Evolutionary conservation across 2,888 invertebrate species (phyloP).

Genomic region (Campaea margaritaria): DNA sequence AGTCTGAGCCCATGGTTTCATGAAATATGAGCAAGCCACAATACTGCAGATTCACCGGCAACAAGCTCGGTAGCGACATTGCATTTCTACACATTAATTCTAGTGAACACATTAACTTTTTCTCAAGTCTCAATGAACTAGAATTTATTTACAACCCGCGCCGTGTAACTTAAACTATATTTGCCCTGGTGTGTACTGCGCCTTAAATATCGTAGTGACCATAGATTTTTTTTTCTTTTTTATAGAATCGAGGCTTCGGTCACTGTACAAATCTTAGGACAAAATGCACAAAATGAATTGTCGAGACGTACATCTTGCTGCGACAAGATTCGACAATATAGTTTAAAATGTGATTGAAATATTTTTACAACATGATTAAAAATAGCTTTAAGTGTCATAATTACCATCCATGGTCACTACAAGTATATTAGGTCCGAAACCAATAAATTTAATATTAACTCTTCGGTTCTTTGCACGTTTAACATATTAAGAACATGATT

Average conservation of each 20-base stretch:
- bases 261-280: background rate
- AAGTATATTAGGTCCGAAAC: background rate
- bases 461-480: constrained; percentile 6
- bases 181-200: constrained; percentile 11
- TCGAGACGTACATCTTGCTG: too few species aligned
- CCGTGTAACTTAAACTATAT: background rate
- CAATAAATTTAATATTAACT: constrained; percentile 9
- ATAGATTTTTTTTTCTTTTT: constrained; percentile 7
- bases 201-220: constrained; percentile 12
- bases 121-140: too few species aligned
- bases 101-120: too few species aligned
- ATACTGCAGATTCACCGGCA: background rate
- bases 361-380: background rate
- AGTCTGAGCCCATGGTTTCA: too few species aligned
- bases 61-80: too few species aligned
- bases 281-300: background rate
- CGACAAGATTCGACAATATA: too few species aligned
- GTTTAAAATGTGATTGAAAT: background rate
- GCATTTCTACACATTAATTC: too few species aligned
- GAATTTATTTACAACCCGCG: too few species aligned
- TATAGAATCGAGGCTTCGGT: background rate
- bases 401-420: constrained; percentile 22
- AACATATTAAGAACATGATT: constrained; percentile 20
- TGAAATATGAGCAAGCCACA: too few species aligned
- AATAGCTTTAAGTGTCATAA: background rate